Conservation (phyloP, 2,797 vertebrate species). For the Oreortyx pictus region DNA sequence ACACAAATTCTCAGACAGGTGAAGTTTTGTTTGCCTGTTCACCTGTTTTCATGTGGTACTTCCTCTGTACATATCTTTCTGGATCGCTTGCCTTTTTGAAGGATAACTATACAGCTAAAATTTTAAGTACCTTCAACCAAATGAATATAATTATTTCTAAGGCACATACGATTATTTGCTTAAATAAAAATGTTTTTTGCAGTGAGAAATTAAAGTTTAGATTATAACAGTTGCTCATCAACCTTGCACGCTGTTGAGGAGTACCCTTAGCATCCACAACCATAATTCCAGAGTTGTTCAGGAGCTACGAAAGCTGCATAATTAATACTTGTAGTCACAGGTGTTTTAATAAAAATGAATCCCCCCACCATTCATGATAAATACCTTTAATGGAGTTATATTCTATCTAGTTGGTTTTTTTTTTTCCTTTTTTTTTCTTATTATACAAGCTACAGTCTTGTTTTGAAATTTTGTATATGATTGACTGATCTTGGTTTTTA, state of each 20-base stretch:
- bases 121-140: background rate
- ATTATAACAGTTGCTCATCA: background rate
- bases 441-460: background rate
- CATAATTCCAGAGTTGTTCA: background rate
- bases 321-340: background rate
- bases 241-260: background rate
- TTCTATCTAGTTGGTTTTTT: background rate
- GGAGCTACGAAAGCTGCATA: background rate
- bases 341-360: background rate
- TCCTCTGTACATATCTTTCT: background rate
- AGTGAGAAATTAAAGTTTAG: background rate
- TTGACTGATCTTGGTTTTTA: slow-evolving; percentile 2
- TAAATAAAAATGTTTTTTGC: background rate
- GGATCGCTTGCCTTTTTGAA: background rate
- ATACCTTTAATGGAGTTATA: background rate
- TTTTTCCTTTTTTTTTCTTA: background rate
- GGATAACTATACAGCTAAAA: background rate
- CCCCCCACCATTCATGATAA: background rate
- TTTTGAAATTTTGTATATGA: background rate
- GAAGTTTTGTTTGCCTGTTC: slow-evolving; percentile 33
- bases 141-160: background rate
- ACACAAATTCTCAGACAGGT: slow-evolving; percentile 44
- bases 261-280: background rate
- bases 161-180: background rate
- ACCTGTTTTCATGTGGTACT: background rate